phyloP scores from a whole-genome alignment of 2,888 invertebrate species.

The Papilio elwesi region DNA sequence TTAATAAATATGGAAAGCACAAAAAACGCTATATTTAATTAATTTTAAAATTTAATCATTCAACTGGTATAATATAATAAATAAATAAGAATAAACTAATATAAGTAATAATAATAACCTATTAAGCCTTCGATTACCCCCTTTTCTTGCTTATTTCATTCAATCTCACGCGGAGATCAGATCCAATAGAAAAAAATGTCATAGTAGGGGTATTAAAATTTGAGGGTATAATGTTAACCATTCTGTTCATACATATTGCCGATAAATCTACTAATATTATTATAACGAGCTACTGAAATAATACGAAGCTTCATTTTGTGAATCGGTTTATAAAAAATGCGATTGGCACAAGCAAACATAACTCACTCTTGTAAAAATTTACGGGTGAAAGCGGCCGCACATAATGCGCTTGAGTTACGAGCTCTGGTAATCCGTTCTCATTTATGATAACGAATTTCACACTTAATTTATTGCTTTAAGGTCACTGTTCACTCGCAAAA shows the following conservation, averaged over 20 bases:
- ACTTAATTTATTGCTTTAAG: constrained; percentile 22
- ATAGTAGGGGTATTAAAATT: no score
- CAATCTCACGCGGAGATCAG: no score
- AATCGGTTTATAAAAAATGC: constrained; percentile 13
- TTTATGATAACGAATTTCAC: constrained; percentile 35
- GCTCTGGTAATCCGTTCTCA: constrained; percentile 12
- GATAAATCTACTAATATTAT: background rate
- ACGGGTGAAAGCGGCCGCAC: constrained; percentile 33
- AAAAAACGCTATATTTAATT: no score
- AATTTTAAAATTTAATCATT: no score
- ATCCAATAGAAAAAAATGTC: no score
- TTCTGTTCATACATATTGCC: background rate
- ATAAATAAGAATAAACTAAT: no score
- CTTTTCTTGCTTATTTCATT: no score
- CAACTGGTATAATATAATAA: no score
- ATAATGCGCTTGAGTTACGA: constrained; percentile 23
- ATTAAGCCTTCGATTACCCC: no score
- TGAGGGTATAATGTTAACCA: no score
- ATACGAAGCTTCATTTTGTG: background rate
- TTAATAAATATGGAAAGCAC: no score
- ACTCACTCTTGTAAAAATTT: constrained; percentile 29
- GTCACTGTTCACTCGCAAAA: constrained; percentile 17
- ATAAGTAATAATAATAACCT: no score
- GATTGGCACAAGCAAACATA: constrained; percentile 23
- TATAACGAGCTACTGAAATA: background rate